These are phyloP conservation scores for Hippocampus mohnikei DNA, from an alignment of 2,113 vertebrate genomes.

Conservation along the genomic window DNA sequence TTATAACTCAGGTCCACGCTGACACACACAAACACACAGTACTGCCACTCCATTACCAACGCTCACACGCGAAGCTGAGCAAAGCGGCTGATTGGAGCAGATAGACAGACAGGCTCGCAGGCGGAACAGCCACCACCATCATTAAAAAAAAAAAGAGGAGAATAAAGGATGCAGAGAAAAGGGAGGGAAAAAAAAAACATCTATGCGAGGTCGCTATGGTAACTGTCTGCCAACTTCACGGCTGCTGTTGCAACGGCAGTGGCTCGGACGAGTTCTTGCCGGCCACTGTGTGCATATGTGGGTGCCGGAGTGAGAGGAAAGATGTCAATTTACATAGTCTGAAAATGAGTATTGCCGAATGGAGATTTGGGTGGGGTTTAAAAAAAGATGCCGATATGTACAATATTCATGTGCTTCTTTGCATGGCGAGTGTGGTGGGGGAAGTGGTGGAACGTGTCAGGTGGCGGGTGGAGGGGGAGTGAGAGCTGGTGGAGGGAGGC, in stretches of 20 bases:
- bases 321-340: slow-evolving; percentile 98
- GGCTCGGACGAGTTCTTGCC: slow-evolving; percentile 66
- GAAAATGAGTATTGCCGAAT: slow-evolving; percentile 98
- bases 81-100: slow-evolving; percentile 71
- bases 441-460: slow-evolving; percentile 60
- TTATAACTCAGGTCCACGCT: slow-evolving; percentile 22
- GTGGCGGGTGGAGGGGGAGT: slow-evolving; percentile 70
- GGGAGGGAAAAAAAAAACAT: slow-evolving; percentile 56
- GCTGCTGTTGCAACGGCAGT: slow-evolving; percentile 72
- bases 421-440: slow-evolving; percentile 75
- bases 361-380: slow-evolving; percentile 60
- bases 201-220: slow-evolving; percentile 92
- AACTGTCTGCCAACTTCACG: slow-evolving; percentile 90
- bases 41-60: slow-evolving; percentile 52
- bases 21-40: slow-evolving; percentile 10
- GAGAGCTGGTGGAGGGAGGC: slow-evolving; percentile 71
- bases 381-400: slow-evolving; percentile 90
- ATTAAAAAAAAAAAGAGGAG: slow-evolving; percentile 88
- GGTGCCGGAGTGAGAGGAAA: slow-evolving; percentile 46
- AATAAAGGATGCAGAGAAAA: slow-evolving; percentile 46
- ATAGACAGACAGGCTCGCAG: slow-evolving; percentile 85
- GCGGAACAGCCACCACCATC: slow-evolving; percentile 84
- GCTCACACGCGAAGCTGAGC: slow-evolving; percentile 78
- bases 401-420: slow-evolving; percentile 95
- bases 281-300: slow-evolving; percentile 23